Conservation (phyloP, 2,113 vertebrate genomes). For the Haemorhous mexicanus region DNA sequence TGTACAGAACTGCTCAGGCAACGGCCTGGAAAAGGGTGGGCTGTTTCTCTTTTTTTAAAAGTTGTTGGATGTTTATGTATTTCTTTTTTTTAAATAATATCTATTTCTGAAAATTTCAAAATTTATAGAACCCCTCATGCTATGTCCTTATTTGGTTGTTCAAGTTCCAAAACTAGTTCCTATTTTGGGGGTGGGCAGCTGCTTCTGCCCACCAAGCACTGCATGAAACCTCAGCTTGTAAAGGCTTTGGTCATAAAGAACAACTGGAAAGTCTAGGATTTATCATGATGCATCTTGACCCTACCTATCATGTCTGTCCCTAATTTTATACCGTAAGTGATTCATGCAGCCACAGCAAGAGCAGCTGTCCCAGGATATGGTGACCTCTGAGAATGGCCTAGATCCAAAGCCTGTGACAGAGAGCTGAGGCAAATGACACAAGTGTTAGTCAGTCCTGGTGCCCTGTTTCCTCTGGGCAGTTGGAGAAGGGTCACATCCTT, state of each 20-base stretch:
- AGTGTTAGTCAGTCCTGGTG: neutral
- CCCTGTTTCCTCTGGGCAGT: neutral
- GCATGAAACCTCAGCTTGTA: neutral
- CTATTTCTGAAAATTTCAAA: neutral
- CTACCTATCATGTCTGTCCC: neutral
- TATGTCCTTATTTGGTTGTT: neutral
- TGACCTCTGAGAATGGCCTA: neutral
- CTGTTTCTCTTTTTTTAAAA: neutral
- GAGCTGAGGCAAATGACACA: neutral
- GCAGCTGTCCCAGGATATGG: neutral
- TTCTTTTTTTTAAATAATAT: neutral
- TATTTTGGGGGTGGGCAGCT: neutral
- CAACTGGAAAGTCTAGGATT: neutral
- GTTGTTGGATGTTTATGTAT: neutral
- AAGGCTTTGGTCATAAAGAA: neutral
- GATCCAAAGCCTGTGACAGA: neutral
- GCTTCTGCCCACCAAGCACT: neutral
- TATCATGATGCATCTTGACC: neutral
- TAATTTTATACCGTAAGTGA: neutral
- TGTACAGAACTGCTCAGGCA: slow-evolving; percentile 22
- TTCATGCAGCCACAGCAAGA: slow-evolving; percentile 2
- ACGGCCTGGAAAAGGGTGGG: neutral
- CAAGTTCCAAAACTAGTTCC: neutral
- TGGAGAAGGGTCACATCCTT: neutral
- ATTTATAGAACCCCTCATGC: accelerated